Conservation (phyloP, 1,140 invertebrate genomes). For the Tetramorium simillimum region DNA sequence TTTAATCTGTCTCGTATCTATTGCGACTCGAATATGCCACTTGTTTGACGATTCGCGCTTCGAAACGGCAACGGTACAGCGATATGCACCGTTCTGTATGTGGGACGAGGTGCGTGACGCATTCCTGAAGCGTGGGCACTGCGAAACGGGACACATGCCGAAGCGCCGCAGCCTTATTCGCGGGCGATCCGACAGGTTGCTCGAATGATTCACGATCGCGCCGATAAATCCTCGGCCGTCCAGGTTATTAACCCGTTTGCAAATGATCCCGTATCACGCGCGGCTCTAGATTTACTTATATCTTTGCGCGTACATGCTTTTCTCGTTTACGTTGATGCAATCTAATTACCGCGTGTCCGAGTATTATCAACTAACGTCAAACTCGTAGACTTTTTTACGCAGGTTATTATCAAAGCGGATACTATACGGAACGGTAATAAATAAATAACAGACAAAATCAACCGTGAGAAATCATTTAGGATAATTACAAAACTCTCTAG, state of each 20-base stretch:
- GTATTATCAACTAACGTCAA: neutral
- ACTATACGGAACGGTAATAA: neutral
- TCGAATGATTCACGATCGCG: conserved; percentile 73
- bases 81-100: conserved; percentile 66
- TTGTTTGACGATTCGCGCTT: conserved; percentile 49
- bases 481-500: neutral
- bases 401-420: neutral
- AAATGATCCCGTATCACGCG: conserved; percentile 26
- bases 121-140: conserved; percentile 62
- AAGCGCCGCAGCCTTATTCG: conserved; percentile 64
- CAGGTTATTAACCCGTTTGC: conserved; percentile 70
- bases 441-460: neutral
- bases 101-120: conserved; percentile 65
- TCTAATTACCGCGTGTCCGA: neutral
- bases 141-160: conserved; percentile 60
- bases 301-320: neutral
- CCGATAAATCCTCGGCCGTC: conserved; percentile 57
- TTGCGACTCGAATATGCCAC: conserved; percentile 13
- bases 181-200: conserved; percentile 34
- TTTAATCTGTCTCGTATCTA: conserved; percentile 28
- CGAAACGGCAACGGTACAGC: conserved; percentile 60
- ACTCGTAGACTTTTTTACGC: neutral
- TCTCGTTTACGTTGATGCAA: no score
- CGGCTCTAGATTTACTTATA: neutral
- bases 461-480: neutral